Evolutionary conservation across 2,113 vertebrate species (phyloP), one percentile per base, ranked within the genome.

Genomic region (Jacana jacana): DNA sequence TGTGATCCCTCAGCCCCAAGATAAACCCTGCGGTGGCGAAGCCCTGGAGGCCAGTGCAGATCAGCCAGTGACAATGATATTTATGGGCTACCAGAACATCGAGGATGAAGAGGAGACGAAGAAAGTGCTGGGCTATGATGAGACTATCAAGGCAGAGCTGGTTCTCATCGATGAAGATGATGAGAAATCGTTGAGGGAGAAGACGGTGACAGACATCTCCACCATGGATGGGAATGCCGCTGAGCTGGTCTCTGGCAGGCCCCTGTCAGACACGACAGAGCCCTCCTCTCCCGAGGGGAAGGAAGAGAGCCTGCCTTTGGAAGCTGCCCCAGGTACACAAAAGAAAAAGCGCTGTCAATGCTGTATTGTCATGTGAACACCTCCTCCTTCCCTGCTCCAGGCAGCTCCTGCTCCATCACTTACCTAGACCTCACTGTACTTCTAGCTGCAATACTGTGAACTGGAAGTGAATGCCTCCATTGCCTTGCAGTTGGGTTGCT

Each of bases 311-410:
- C 97, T 98, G 80, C 97, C 98, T 64, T 99, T 99, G 94, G 98
- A 99, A 93, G 98, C 98, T 35, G 86, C 98, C 97, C 98, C 99
- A 99, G 99, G 99, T 99, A 99, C 98, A 98, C 98, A 99, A 98
- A 99, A 99, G 99, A 99, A 99, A 99, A 99, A 99, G 98, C 99
- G 98, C 98, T 99, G 99, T 99, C 98, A 99, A 89, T 99, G 99
- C 99, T 99, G 99, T 99, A 98, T 99, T 98, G 98, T 99, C 98
- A 99, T 99, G 99, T 99, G 99, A 99, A 98, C 98, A 97, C 92
- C 94, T 95, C 88, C 97, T 98, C 95, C 98, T 97, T 97, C 97
- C 97, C 96, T 2, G 55, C 94, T 96, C 97, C 42, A 72, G 97
- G 97, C 98, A 98, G 94, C 97, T 98, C 97, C 76, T 98, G 96